Percentiles rank a stretch among this genome's conserved stretches.
Conservation (phyloP, 2,113 vertebrate species). For the Otus sunia region DNA sequence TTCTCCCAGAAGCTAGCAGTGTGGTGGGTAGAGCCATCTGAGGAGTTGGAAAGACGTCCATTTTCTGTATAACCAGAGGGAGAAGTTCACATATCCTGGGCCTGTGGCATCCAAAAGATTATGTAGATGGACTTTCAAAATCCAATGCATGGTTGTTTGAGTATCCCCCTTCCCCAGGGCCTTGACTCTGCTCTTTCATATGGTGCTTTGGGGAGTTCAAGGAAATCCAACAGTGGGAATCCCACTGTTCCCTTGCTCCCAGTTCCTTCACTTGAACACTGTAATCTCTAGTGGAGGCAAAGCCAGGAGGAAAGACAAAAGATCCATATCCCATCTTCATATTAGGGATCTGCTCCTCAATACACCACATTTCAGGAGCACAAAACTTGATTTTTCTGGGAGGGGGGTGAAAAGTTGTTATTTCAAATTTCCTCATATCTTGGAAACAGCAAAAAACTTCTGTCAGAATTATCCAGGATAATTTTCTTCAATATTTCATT, state of each 20-base stretch:
- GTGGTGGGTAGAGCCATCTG: background rate
- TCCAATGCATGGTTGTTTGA: rapidly evolving
- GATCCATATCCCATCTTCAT: background rate
- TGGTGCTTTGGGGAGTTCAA: background rate
- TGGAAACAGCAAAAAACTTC: background rate
- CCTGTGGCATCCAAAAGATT: background rate
- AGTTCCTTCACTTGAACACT: background rate
- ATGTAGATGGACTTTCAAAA: background rate
- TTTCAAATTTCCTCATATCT: background rate
- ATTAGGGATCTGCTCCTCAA: background rate
- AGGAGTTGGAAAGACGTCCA: background rate
- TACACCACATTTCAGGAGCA: rapidly evolving
- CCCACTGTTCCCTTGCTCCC: background rate
- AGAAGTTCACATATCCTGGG: background rate
- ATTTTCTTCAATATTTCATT: background rate
- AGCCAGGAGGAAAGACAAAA: background rate
- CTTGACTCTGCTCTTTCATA: background rate
- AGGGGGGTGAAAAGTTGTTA: background rate
- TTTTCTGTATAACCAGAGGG: background rate
- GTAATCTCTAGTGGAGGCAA: background rate
- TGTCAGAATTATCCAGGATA: background rate
- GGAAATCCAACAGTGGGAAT: background rate
- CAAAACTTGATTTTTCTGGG: background rate
- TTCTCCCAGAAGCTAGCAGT: background rate
- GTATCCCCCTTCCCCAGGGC: background rate